Evolutionary conservation across 1,140 invertebrate genomes (phyloP).

Genomic region (Drosophila pseudoananassae): DNA sequence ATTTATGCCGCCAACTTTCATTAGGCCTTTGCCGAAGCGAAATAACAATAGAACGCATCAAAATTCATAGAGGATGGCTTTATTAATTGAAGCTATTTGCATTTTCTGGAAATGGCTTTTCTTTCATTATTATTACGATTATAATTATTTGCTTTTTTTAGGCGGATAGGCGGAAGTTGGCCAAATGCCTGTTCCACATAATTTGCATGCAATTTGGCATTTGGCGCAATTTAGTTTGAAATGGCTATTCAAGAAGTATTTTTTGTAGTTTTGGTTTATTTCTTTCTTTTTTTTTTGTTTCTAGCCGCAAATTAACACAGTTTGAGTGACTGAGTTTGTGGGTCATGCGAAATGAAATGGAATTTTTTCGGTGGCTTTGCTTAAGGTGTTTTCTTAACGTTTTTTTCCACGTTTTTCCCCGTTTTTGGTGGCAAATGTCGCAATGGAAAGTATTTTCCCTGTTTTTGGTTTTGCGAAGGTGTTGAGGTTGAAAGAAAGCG

Average conservation of each 20-base stretch:
- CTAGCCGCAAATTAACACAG: conserved; percentile 74
- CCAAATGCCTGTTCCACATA: conserved; percentile 63
- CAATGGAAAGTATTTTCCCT: conserved; percentile 58
- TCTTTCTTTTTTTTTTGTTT: conserved; percentile 14
- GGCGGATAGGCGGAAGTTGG: conserved; percentile 59
- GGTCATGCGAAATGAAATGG: conserved; percentile 80
- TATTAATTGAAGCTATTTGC: conserved; percentile 61
- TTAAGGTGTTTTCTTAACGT: conserved; percentile 12
- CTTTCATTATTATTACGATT: conserved; percentile 18
- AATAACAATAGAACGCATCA: conserved; percentile 1
- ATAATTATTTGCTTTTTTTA: conserved; percentile 33
- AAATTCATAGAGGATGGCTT: conserved; percentile 17
- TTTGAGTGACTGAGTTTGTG: conserved; percentile 61
- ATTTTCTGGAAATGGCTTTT: conserved; percentile 30
- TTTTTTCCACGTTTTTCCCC: conserved; percentile 15
- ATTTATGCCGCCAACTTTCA: conserved; percentile 64
- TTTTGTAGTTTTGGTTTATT: conserved; percentile 28
- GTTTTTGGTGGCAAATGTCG: conserved; percentile 39
- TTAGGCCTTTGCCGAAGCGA: conserved; percentile 26
- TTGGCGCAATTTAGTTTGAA: conserved; percentile 73
- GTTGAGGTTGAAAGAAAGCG: conserved; percentile 42
- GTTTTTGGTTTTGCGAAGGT: conserved; percentile 17
- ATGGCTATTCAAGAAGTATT: conserved; percentile 57
- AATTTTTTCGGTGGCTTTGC: conserved; percentile 46
- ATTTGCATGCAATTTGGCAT: conserved; percentile 80